Evolutionary conservation across 2,888 invertebrate species (phyloP).

Genomic region (Didymodactylos carnosus): DNA sequence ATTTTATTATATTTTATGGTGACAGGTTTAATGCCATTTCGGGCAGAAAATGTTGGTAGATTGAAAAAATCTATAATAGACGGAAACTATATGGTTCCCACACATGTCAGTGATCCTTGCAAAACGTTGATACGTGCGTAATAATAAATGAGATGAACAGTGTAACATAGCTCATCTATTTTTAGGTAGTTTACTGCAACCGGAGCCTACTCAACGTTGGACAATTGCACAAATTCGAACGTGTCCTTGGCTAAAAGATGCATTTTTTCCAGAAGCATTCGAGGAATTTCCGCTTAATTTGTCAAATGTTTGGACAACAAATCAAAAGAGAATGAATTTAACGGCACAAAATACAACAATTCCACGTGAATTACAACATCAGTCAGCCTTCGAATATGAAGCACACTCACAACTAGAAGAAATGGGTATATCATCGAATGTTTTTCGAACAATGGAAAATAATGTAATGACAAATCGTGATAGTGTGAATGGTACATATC

Average conservation of each 20-base stretch:
- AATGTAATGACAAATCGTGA: not conserved
- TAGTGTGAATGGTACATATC: slow-evolving; percentile 42
- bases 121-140: slow-evolving; percentile 27
- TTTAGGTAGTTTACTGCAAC: slow-evolving; percentile 26
- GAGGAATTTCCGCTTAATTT: not conserved
- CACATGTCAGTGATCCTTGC: slow-evolving; percentile 29
- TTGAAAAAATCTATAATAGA: slow-evolving; percentile 49
- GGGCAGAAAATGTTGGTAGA: slow-evolving; percentile 52
- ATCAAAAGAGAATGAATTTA: too few relatives aligned
- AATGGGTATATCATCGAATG: not conserved
- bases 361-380: too few relatives aligned
- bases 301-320: not conserved
- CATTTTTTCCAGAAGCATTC: slow-evolving; percentile 30
- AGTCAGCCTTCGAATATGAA: not conserved
- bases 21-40: slow-evolving; percentile 56
- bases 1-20: slow-evolving; percentile 54
- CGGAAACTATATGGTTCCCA: slow-evolving; percentile 40
- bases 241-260: slow-evolving; percentile 42
- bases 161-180: not conserved
- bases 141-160: not conserved
- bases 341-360: not conserved
- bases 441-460: not conserved
- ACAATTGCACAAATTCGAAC: slow-evolving; percentile 31
- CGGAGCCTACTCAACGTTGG: slow-evolving; percentile 31
- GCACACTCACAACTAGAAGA: not conserved